Percentiles rank a stretch among this genome's conserved stretches.
Evolutionary conservation across 2,888 invertebrate genomes (phyloP).

Genomic region (Noctua comes): DNA sequence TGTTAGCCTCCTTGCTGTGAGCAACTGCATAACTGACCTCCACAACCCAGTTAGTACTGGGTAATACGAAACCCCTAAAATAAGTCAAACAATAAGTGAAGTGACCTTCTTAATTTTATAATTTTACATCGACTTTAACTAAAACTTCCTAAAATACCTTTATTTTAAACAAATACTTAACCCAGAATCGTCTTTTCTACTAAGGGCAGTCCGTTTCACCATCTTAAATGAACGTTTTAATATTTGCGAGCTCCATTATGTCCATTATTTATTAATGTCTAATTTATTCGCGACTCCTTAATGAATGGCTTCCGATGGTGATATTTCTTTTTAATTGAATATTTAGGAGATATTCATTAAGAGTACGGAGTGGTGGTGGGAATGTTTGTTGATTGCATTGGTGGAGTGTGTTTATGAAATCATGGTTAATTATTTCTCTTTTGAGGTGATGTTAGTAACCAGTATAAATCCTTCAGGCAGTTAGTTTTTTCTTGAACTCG

Average conservation of each 20-base stretch:
- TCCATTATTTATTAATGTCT: slow-evolving; percentile 60
- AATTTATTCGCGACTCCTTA: slow-evolving; percentile 55
- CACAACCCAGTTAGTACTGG: not conserved
- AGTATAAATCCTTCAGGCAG: not conserved
- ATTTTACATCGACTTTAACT: not conserved
- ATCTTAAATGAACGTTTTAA: slow-evolving; percentile 42
- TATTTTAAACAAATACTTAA: slow-evolving; percentile 22
- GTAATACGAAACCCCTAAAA: not conserved
- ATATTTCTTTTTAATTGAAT: slow-evolving; percentile 62
- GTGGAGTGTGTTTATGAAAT: slow-evolving; percentile 2
- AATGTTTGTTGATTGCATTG: slow-evolving; percentile 2
- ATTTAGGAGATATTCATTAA: slow-evolving; percentile 28
- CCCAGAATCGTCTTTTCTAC: slow-evolving; percentile 17
- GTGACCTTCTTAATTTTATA: not conserved
- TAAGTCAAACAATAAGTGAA: not conserved
- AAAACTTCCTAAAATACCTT: not conserved
- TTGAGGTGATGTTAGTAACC: not conserved
- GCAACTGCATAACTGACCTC: not conserved
- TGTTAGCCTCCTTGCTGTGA: not conserved
- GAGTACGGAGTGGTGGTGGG: not conserved
- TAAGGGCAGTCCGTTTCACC: slow-evolving; percentile 24
- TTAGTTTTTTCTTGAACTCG: not conserved
- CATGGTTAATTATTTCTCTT: not conserved
- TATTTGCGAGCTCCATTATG: slow-evolving; percentile 40
- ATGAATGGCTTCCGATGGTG: slow-evolving; percentile 53